These are phyloP conservation scores for Terrapene triunguis DNA, from an alignment of 2,113 vertebrate species.

Conservation along the genomic window DNA sequence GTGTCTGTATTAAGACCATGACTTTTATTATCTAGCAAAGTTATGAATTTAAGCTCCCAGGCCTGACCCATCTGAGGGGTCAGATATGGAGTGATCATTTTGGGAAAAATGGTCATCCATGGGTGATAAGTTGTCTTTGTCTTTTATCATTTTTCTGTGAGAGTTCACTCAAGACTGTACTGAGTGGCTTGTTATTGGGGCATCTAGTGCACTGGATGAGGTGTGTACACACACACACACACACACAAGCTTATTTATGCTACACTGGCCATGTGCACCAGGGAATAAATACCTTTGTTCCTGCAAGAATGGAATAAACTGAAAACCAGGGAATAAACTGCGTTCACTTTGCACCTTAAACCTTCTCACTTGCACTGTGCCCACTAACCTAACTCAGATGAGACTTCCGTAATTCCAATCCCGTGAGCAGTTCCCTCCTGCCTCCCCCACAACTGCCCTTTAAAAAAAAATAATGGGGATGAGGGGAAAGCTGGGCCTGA, in stretches of 20 bases:
- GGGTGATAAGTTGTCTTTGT: background rate
- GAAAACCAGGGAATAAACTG: background rate
- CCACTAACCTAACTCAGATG: slow-evolving; percentile 2
- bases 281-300: background rate
- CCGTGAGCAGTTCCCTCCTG: background rate
- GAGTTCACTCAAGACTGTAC: background rate
- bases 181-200: too few species aligned
- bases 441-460: background rate
- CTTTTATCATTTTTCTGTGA: background rate
- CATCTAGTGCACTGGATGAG: background rate
- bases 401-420: background rate
- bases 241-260: background rate
- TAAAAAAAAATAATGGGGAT: background rate
- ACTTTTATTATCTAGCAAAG: background rate
- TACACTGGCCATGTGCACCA: background rate
- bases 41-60: background rate
- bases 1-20: background rate
- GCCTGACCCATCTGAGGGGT: background rate
- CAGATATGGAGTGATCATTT: background rate
- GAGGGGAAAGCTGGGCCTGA: background rate
- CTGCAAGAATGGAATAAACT: background rate
- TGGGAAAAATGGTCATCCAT: background rate
- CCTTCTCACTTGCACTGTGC: background rate
- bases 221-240: background rate
- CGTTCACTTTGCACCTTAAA: background rate